phyloP scores from a whole-genome alignment of 2,888 invertebrate genomes.

The Dexiosoma caninum region DNA sequence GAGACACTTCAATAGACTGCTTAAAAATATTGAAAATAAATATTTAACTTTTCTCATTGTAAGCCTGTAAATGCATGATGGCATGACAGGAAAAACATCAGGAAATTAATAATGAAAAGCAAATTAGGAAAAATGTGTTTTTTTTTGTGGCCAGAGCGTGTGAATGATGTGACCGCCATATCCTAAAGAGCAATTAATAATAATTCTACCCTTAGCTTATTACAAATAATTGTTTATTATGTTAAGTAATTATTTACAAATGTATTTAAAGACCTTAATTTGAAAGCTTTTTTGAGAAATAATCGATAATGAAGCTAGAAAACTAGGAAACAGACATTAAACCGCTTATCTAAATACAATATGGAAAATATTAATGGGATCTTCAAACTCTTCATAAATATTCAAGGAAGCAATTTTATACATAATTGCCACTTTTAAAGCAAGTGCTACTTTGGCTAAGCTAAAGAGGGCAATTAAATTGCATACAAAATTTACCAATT shows the following conservation, averaged over 20 bases:
- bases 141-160: neutral
- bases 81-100: neutral
- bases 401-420: neutral
- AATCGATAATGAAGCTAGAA: neutral
- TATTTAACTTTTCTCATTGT: neutral
- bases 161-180: neutral
- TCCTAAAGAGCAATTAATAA: neutral
- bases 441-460: too few relatives aligned
- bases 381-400: too few relatives aligned
- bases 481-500: too few relatives aligned
- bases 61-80: neutral
- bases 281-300: neutral
- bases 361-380: too few relatives aligned
- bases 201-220: neutral
- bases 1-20: too few relatives aligned
- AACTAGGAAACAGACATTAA: too few relatives aligned
- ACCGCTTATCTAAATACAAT: too few relatives aligned
- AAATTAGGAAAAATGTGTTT: neutral
- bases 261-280: neutral
- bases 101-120: neutral
- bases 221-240: neutral
- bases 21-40: slow-evolving; percentile 8
- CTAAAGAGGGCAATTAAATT: too few relatives aligned
- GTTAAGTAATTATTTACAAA: neutral
- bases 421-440: too few relatives aligned